phyloP scores from a whole-genome alignment of 1,140 invertebrate genomes.

The Leptoteleia sp. region DNA sequence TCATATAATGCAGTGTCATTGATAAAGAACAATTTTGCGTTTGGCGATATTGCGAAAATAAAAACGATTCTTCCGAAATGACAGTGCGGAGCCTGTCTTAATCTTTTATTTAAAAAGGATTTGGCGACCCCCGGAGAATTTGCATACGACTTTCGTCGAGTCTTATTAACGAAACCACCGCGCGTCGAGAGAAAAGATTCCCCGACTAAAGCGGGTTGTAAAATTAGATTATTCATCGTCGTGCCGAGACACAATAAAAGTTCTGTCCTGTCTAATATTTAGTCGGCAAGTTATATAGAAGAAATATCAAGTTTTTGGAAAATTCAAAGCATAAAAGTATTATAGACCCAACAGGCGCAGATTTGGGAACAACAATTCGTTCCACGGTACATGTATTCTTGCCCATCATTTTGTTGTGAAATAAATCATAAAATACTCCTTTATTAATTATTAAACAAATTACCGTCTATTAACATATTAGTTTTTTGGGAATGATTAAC shows the following conservation, averaged over 20 bases:
- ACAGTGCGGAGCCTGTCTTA: constrained; percentile 7
- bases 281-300: constrained; percentile 3
- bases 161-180: constrained; percentile 39
- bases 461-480: too few species aligned
- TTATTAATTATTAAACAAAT: too few species aligned
- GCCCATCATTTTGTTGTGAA: too few species aligned
- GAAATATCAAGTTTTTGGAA: background rate
- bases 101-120: constrained; percentile 51
- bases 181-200: constrained; percentile 24
- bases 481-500: too few species aligned
- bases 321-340: background rate
- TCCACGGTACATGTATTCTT: too few species aligned
- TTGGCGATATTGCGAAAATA: too few species aligned
- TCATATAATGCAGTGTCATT: too few species aligned
- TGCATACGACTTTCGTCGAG: constrained; percentile 31
- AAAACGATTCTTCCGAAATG: too few species aligned
- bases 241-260: constrained; percentile 22
- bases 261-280: constrained; percentile 15
- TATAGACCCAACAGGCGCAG: background rate
- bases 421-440: too few species aligned
- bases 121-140: constrained; percentile 31
- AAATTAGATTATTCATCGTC: constrained; percentile 36
- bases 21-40: too few species aligned
- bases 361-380: too few species aligned
- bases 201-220: constrained; percentile 18